Percentiles rank a stretch among this genome's conserved stretches.
Conservation (phyloP, 2,113 vertebrate species). For the Dasyurus viverrinus region DNA sequence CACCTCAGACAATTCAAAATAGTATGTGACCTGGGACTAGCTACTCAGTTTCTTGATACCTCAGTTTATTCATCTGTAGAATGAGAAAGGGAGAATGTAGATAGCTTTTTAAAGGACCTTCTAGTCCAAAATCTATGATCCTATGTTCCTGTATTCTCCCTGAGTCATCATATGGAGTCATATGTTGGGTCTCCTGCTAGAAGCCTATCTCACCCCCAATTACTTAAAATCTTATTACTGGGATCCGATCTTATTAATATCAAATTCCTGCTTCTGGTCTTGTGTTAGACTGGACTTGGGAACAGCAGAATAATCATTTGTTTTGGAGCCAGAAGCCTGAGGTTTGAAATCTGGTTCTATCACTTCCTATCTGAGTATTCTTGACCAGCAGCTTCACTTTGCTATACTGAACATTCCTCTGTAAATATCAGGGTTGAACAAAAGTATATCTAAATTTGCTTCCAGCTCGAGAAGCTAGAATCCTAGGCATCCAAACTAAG, state of each 20-base stretch:
- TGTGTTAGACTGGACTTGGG: neutral
- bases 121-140: neutral
- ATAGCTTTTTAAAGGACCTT: neutral
- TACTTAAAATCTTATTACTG: neutral
- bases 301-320: neutral
- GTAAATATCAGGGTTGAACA: neutral
- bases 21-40: neutral
- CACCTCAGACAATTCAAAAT: neutral
- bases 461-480: neutral
- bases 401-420: neutral
- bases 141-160: neutral
- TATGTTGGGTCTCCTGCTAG: neutral
- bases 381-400: neutral
- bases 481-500: neutral
- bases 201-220: neutral
- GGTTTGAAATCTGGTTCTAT: neutral
- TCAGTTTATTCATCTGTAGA: neutral
- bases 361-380: neutral
- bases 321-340: neutral
- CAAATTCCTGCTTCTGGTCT: neutral
- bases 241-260: neutral
- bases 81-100: neutral
- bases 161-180: neutral
- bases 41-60: neutral
- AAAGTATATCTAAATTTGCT: neutral